Evolutionary conservation across 2,113 vertebrate genomes (phyloP).

Genomic region (Phyllostomus hastatus): DNA sequence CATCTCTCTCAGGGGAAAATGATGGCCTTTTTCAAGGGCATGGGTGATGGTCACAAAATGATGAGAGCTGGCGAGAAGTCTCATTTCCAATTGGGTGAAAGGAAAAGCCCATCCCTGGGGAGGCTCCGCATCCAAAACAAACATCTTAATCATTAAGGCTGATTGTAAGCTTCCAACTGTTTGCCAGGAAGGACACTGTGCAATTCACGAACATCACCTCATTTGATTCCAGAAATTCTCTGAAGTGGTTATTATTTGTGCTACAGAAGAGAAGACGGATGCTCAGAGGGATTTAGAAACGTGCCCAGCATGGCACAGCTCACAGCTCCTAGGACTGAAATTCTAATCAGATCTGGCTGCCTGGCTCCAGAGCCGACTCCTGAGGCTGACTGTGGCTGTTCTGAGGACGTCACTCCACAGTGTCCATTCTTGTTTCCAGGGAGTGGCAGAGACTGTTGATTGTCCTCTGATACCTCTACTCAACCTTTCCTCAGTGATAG

Average conservation of each 20-base stretch:
- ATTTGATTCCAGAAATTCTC: background rate
- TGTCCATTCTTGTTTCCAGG: background rate
- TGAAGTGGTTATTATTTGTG: background rate
- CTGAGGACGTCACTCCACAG: background rate
- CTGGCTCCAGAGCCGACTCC: background rate
- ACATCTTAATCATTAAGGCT: background rate
- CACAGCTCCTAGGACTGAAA: background rate
- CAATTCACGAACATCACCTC: background rate
- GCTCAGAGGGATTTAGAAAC: background rate
- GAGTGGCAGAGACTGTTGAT: background rate
- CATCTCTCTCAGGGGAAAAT: slow-evolving; percentile 16
- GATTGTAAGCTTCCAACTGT: background rate
- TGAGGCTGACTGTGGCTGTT: background rate
- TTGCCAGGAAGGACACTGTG: background rate
- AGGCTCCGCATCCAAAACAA: background rate
- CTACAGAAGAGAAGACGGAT: background rate
- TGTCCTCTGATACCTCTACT: background rate
- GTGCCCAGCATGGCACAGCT: background rate
- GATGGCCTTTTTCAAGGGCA: slow-evolving; percentile 21
- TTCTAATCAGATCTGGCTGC: background rate
- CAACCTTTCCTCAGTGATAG: background rate
- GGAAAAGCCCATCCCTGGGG: background rate
- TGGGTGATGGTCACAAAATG: background rate
- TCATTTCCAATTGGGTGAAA: slow-evolving; percentile 28
- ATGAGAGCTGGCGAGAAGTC: background rate